Base-by-base conservation (phyloP, 2,797 vertebrate genomes). In the Sparidentex hasta region DNA sequence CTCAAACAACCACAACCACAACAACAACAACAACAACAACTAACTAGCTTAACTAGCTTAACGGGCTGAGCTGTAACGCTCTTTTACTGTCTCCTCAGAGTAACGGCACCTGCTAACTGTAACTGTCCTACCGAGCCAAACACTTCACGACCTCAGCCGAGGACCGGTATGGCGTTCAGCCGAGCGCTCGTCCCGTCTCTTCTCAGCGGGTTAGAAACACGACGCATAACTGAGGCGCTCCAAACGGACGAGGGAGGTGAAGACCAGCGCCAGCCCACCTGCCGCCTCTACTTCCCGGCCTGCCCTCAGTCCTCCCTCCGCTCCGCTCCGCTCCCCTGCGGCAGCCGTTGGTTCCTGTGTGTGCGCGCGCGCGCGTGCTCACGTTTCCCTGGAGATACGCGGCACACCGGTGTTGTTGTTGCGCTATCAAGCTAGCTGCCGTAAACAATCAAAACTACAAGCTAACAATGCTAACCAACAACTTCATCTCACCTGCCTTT, bases 311-410 rank as follows among this genome's bases (percentile, higher is more conserved):
- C 29, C 23, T 25, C 23, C 20, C 27, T 46, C 11, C 71, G 47
- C 44, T 52, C 41, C 14, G 29, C 29, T 33, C 66, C 70, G 47
- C 65, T 51, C 55, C 20, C 58, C 48, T 48, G 48, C 56, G 63
- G 18, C 68, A 62, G 11, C 48, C 17, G 11, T 23, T 13, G 17
- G 12, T 29, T 11, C 56, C 6, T 46, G 1, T 48, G 21, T 8
- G 59, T 4, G 66, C 25, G 70, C 13, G 65, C 9, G 65, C 9
- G 77, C 18, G 74, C 44, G 75, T 33, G 68, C 38, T 16, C 5
- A 67, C 2, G 62, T 81, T 87, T 85, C 88, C 85, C 69, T 88
- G 87, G 90, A 84, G 91, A 92, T 68, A 25, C 2, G 13, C 14
- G 21, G 54, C 38, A 58, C 50, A 18, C 41, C 52, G 14, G 51